Evolutionary conservation across 2,113 vertebrate species (phyloP).

Genomic region (Thoracochromis brauschi): DNA sequence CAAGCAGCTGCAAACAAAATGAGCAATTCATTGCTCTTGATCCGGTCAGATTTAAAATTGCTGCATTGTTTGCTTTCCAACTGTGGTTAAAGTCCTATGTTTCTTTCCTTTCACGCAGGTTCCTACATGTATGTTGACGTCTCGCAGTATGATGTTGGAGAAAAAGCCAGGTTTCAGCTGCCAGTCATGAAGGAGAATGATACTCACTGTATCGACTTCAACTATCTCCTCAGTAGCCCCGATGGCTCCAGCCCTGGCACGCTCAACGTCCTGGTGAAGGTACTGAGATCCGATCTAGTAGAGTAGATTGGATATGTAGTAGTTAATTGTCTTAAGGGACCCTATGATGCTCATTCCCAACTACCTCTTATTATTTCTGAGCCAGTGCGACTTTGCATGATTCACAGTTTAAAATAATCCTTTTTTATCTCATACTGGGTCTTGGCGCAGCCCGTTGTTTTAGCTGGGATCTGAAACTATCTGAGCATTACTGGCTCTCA

Average conservation of each 20-base stretch:
- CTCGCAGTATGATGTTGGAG: slow-evolving; percentile 85
- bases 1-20: not conserved
- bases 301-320: not conserved
- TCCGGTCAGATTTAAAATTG: not conserved
- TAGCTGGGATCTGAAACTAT: not conserved
- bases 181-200: slow-evolving; percentile 98
- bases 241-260: slow-evolving; percentile 85
- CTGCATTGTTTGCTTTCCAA: not conserved
- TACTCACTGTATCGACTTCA: slow-evolving; percentile 98
- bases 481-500: not conserved
- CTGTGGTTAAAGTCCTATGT: not conserved
- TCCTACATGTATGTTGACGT: slow-evolving; percentile 96
- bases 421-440: not conserved
- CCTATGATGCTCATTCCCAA: not conserved
- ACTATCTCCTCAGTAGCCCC: slow-evolving; percentile 86
- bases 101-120: slow-evolving; percentile 64
- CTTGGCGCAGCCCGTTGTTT: not conserved
- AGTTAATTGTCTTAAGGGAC: not conserved
- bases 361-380: not conserved
- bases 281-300: not conserved
- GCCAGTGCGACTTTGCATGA: not conserved
- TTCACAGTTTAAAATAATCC: not conserved
- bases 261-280: slow-evolving; percentile 87
- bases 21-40: not conserved
- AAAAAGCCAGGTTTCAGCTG: slow-evolving; percentile 90